phyloP scores from a whole-genome alignment of 2,797 vertebrate species.

The Synaphobranchus kaupii region DNA sequence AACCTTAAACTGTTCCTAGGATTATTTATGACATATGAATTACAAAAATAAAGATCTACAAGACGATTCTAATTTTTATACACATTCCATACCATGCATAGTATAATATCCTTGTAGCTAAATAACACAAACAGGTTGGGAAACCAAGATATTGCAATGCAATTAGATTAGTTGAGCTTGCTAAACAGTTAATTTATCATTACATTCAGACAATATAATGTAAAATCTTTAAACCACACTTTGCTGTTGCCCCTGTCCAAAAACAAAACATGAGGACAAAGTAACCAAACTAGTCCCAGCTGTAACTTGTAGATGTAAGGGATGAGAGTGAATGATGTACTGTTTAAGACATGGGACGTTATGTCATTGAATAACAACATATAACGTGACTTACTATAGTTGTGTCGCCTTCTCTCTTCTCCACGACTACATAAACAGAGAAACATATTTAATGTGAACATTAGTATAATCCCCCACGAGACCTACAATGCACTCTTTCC shows the following conservation, averaged over 20 bases:
- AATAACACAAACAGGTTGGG: background rate
- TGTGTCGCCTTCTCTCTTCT: slow-evolving; percentile 64
- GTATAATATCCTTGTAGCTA: background rate
- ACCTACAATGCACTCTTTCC: background rate
- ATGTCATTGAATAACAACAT: background rate
- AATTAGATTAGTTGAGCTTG: no score
- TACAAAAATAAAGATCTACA: background rate
- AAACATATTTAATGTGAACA: background rate
- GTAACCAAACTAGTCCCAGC: background rate
- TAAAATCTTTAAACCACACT: background rate
- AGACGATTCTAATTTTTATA: background rate
- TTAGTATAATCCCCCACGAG: background rate
- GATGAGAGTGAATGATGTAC: background rate
- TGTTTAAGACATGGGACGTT: background rate
- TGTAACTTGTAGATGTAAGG: background rate
- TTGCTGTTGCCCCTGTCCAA: background rate
- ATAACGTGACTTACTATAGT: slow-evolving; percentile 58
- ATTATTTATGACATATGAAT: background rate
- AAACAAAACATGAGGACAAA: background rate
- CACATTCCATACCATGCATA: background rate
- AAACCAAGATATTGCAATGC: background rate
- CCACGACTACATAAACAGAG: slow-evolving; percentile 65
- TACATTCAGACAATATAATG: background rate
- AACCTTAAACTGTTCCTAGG: background rate
- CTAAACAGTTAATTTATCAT: background rate